phyloP scores from a whole-genome alignment of 2,888 invertebrate genomes.

The Morpho achilles region DNA sequence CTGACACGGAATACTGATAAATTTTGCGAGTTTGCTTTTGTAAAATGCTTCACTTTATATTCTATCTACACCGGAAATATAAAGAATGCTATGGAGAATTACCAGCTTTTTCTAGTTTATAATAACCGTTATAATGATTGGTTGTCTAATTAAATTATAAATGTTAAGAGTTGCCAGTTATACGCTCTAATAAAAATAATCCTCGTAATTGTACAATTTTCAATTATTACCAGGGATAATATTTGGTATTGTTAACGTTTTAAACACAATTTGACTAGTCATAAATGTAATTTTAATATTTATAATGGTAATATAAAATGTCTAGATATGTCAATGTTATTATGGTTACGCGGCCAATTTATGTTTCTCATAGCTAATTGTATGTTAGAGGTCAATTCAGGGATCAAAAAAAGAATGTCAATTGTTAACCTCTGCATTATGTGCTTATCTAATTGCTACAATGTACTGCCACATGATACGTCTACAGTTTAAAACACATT shows the following conservation, averaged over 20 bases:
- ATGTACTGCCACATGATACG: conserved; percentile 19
- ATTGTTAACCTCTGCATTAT: conserved; percentile 16
- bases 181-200: no score
- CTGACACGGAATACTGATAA: no score
- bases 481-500: conserved; percentile 4
- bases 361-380: not conserved
- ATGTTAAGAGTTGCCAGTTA: no score
- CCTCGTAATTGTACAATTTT: not conserved
- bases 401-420: conserved; percentile 12
- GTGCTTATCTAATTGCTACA: conserved; percentile 16
- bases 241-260: conserved; percentile 9
- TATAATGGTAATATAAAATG: conserved; percentile 9
- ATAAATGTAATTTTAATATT: conserved; percentile 18
- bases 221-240: conserved; percentile 4
- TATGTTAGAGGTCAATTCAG: conserved; percentile 10
- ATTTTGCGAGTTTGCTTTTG: no score
- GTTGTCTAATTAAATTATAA: no score
- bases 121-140: no score
- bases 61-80: no score
- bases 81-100: no score
- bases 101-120: no score
- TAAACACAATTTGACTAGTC: conserved; percentile 23
- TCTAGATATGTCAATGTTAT: conserved; percentile 1
- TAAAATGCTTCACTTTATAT: no score
- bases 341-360: conserved; percentile 1